These are phyloP conservation scores for Chrysomallon squamiferum DNA, from an alignment of 1,140 invertebrate genomes.

Conservation along the genomic window DNA sequence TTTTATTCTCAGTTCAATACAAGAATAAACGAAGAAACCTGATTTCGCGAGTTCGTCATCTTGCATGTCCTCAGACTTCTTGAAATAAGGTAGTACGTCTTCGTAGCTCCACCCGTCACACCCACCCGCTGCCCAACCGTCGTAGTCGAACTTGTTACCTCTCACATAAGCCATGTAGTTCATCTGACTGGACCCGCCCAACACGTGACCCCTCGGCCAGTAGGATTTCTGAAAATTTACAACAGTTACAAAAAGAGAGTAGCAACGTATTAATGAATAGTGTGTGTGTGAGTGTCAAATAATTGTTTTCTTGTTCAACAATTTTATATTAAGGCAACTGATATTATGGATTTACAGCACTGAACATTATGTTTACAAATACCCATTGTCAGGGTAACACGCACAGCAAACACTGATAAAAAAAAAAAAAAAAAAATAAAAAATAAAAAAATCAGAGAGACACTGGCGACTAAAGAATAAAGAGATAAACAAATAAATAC, in stretches of 20 bases:
- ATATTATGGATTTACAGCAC: not conserved
- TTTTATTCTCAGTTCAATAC: not conserved
- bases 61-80: slow-evolving; percentile 72
- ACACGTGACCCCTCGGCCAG: slow-evolving; percentile 38
- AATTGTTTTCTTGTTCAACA: not conserved
- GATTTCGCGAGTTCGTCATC: slow-evolving; percentile 6
- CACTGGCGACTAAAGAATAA: too few species aligned
- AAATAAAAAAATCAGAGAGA: too few species aligned
- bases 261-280: not conserved
- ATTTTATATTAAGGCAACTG: not conserved
- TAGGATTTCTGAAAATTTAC: slow-evolving; percentile 24
- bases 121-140: slow-evolving; percentile 86
- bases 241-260: too few species aligned
- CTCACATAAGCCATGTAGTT: slow-evolving; percentile 96
- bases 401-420: too few species aligned
- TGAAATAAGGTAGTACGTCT: slow-evolving; percentile 87
- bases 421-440: too few species aligned
- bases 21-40: not conserved
- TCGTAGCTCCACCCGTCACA: slow-evolving; percentile 90
- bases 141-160: slow-evolving; percentile 90
- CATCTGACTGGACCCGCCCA: slow-evolving; percentile 85
- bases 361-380: not conserved
- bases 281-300: too few species aligned
- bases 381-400: too few species aligned
- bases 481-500: too few species aligned